Evolutionary conservation across 2,797 vertebrate genomes (phyloP), one percentile per base, ranked within the genome.

Genomic region (Molossus molossus): DNA sequence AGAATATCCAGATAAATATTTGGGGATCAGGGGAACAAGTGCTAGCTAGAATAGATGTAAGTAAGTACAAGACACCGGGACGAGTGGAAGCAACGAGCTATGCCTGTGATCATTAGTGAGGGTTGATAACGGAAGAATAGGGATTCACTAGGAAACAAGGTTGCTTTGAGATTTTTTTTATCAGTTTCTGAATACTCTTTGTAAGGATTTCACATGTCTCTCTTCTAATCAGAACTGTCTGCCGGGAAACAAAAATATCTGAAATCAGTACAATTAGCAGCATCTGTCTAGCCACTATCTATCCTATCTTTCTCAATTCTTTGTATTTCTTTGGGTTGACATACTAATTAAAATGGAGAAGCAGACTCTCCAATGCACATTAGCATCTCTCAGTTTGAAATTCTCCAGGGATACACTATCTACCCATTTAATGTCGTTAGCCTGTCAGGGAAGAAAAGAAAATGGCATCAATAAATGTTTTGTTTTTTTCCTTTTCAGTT

Each of bases 401-500:
- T 48, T 82, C 48, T 94, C 75, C 58, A 95, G 76, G 91, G 69
- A 89, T 91, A 83, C 21, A 33, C 13, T 70, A 57, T 48, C 79
- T 69, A 58, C 55, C 27, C 81, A 8, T 84, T 79, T 57, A 88
- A 69, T 50, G 33, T 23, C 55, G 57, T 85, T 73, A 37, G 12
- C 13, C 67, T 73, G 20, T 5, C 33, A 12, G 9, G 13, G 23
- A 87, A 81, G 58, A 70, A 91, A 85, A 80, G 50, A 62, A 92
- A 94, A 67, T 62, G 25, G 40, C 40, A 82, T 64, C 29, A 90
- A 64, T 33, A 91, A 93, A 96, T 88, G 85, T 65, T 93, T 84
- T 55, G 55, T 45, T 7, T 55, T 40, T 90, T 90, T 86, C 57
- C 40, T 87, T 94, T 75, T 25, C 40, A 87, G 37, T 90, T 89